Conservation (phyloP, 2,888 invertebrate species). For the Hirtodrosophila confusa region DNA sequence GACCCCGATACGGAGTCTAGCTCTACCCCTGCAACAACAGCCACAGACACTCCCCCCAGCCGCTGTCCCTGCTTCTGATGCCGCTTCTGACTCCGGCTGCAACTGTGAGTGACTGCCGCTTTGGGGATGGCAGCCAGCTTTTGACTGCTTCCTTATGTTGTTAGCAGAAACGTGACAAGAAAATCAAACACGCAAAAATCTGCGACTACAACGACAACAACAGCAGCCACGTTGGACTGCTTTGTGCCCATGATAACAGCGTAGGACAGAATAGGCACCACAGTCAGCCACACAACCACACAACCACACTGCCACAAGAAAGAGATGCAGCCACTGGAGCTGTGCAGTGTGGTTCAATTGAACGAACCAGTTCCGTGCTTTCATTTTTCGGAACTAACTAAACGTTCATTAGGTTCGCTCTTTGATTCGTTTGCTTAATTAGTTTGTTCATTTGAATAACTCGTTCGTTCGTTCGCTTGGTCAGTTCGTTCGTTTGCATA, state of each 20-base stretch:
- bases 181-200: constrained; percentile 79
- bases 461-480: too few species aligned
- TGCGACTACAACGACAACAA: constrained; percentile 40
- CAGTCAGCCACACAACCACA: constrained; percentile 25
- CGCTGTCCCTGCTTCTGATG: constrained; percentile 17
- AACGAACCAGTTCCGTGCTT: too few species aligned
- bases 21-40: neutral
- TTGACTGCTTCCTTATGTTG: constrained; percentile 80
- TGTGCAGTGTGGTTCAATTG: too few species aligned
- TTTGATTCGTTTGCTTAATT: too few species aligned
- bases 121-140: constrained; percentile 68
- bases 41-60: neutral
- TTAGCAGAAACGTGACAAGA: constrained; percentile 81
- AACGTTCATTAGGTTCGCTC: too few species aligned
- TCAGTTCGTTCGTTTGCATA: too few species aligned
- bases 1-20: neutral
- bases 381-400: too few species aligned
- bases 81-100: constrained; percentile 36
- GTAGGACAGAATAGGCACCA: constrained; percentile 31
- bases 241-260: constrained; percentile 55
- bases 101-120: constrained; percentile 53
- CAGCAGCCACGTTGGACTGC: constrained; percentile 29
- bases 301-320: constrained; percentile 12
- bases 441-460: too few species aligned
- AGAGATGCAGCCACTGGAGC: too few species aligned